Conservation (phyloP, 2,888 invertebrate species). For the Petrolisthes cinctipes region DNA sequence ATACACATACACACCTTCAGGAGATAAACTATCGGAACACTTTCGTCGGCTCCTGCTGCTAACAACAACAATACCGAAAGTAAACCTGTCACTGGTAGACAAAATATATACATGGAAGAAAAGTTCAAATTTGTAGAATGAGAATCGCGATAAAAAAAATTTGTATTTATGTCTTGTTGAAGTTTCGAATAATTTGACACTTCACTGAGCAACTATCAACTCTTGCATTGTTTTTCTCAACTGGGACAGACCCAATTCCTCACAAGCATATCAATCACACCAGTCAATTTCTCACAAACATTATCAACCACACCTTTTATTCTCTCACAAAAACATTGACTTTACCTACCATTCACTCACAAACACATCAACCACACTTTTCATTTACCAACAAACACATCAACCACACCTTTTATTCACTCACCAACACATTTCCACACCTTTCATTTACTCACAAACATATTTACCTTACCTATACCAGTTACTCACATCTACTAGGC, state of each 20-base stretch:
- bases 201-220: neutral
- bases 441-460: too few relatives aligned
- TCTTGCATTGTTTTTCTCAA: neutral
- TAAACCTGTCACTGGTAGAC: neutral
- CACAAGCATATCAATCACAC: neutral
- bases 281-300: neutral
- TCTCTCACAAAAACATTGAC: too few relatives aligned
- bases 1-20: neutral
- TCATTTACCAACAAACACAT: too few relatives aligned
- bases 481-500: too few relatives aligned
- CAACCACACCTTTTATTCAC: too few relatives aligned
- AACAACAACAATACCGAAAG: neutral
- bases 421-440: too few relatives aligned
- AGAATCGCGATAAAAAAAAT: neutral
- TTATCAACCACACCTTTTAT: neutral
- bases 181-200: neutral
- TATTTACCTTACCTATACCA: too few relatives aligned
- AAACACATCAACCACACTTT: too few relatives aligned
- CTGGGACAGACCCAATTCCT: neutral
- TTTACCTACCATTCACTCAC: too few relatives aligned
- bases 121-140: neutral
- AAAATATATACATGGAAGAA: neutral
- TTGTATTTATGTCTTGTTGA: neutral
- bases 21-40: neutral
- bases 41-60: neutral